A percentile compares a stretch with the other conserved stretches of the same genome.
Evolutionary conservation across 2,888 invertebrate genomes (phyloP).

Genomic region (Phanerotoma sp.): DNA sequence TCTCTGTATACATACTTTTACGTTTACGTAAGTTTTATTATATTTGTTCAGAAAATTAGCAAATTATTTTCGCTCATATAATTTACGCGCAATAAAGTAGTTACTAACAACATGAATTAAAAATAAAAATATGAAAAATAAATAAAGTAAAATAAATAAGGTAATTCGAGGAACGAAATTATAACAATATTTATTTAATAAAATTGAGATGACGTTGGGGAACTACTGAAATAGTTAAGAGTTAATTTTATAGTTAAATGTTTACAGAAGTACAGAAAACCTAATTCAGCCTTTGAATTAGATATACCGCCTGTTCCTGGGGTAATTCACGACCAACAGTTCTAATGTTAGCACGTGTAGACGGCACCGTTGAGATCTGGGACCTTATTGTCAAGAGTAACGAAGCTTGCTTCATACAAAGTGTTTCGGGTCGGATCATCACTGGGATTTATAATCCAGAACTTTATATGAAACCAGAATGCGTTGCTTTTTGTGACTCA

Average conservation of each 20-base stretch:
- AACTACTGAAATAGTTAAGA: neutral
- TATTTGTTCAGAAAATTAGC: no score
- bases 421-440: conserved; percentile 64
- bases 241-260: neutral
- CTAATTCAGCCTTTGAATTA: conserved; percentile 25
- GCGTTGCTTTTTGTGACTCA: conserved; percentile 69
- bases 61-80: no score
- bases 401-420: conserved; percentile 67
- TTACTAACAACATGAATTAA: no score
- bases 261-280: neutral
- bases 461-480: conserved; percentile 61
- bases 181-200: no score
- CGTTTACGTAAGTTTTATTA: no score
- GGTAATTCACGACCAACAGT: conserved; percentile 74
- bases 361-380: conserved; percentile 82
- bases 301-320: conserved; percentile 71
- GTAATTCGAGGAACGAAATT: no score
- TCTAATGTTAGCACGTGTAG: conserved; percentile 69
- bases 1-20: no score
- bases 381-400: conserved; percentile 72
- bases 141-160: no score
- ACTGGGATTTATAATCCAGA: conserved; percentile 66
- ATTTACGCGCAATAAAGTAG: no score
- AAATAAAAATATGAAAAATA: no score
- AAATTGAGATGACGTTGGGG: no score